Conservation (phyloP, 2,888 invertebrate species). For the Phaedon cochleariae region DNA sequence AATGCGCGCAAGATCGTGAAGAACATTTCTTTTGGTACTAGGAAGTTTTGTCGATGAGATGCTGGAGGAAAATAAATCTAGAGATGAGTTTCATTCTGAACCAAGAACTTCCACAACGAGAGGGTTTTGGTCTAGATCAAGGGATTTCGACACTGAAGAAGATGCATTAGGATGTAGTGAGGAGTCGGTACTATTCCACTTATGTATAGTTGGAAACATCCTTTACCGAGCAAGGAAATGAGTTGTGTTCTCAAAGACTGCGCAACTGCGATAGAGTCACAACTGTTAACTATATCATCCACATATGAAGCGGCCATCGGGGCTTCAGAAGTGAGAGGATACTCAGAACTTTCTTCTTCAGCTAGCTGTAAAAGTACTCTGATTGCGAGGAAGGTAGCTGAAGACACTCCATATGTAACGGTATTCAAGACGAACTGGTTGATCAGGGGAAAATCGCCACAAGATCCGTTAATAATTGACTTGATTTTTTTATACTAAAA, state of each 20-base stretch:
- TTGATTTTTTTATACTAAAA: background rate
- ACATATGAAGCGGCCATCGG: background rate
- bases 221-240: background rate
- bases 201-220: background rate
- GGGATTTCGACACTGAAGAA: too few relatives aligned
- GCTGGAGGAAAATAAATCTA: background rate
- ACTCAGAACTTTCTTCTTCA: background rate
- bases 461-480: background rate
- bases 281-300: background rate
- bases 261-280: background rate
- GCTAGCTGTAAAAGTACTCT: background rate
- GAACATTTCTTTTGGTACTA: background rate
- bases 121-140: background rate
- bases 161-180: background rate
- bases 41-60: background rate
- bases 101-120: background rate
- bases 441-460: background rate
- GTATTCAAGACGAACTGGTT: background rate
- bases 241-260: background rate
- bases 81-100: background rate
- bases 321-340: background rate
- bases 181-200: constrained; percentile 11
- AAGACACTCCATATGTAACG: constrained; percentile 1
- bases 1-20: too few relatives aligned
- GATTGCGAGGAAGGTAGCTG: constrained; percentile 1